These are phyloP conservation scores for Dallia pectoralis DNA, from an alignment of 2,797 vertebrate genomes.

Conservation along the genomic window DNA sequence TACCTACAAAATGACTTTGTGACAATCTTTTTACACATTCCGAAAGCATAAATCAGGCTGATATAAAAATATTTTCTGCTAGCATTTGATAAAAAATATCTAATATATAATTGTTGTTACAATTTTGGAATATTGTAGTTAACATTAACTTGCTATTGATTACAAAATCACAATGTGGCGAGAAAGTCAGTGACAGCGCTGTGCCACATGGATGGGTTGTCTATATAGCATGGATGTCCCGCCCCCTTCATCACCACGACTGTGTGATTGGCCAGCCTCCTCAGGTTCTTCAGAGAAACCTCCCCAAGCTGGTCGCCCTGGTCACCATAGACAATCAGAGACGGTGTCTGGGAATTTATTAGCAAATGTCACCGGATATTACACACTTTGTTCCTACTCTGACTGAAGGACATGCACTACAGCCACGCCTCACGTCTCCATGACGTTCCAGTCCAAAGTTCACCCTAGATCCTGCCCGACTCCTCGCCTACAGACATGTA, in stretches of 20 bases:
- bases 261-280: slow-evolving; percentile 81
- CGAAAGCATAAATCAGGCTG: not conserved
- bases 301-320: slow-evolving; percentile 84
- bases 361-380: not conserved
- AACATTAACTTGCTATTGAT: not conserved
- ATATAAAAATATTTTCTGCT: not conserved
- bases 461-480: too few relatives aligned
- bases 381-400: not conserved
- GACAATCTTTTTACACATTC: not conserved
- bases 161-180: slow-evolving; percentile 62
- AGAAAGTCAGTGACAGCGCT: slow-evolving; percentile 81
- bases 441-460: too few relatives aligned
- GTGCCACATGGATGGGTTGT: slow-evolving; percentile 90
- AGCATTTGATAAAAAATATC: not conserved
- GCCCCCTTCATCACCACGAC: slow-evolving; percentile 87
- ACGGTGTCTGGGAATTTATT: slow-evolving; percentile 71
- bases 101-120: too few relatives aligned
- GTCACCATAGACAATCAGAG: slow-evolving; percentile 93
- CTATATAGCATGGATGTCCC: slow-evolving; percentile 92
- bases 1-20: not conserved
- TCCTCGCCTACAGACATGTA: too few relatives aligned
- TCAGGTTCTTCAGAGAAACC: slow-evolving; percentile 81
- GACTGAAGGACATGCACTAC: too few relatives aligned
- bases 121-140: not conserved
- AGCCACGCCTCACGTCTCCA: too few relatives aligned